Evolutionary conservation across 2,113 vertebrate species (phyloP), one percentile per base, ranked within the genome.

Genomic region (Amphiprion percula): DNA sequence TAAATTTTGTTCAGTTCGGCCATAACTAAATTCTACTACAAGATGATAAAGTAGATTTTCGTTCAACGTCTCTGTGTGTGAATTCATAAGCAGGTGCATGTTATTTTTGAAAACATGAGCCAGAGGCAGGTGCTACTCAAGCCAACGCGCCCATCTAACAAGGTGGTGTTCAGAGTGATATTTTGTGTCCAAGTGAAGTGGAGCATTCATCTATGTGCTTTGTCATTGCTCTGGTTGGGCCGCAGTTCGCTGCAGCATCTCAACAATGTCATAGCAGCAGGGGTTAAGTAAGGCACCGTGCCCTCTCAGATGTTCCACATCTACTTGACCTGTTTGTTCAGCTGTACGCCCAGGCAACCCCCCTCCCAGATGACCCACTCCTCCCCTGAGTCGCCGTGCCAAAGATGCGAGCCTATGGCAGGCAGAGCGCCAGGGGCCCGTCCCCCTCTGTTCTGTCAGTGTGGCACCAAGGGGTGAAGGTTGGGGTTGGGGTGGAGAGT

Each of bases 301-400:
- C 69, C 74, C 77, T 87, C 69, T 86, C 67, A 72, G 74, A 87
- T 83, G 79, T 84, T 87, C 80, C 75, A 75, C 86, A 86, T 88
- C 77, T 87, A 88, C 90, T 89, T 88, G 89, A 92, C 82, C 91
- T 91, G 91, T 94, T 94, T 95, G 88, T 92, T 93, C 89, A 94
- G 93, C 91, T 93, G 92, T 54, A 82, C 69, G 56, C 62, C 50
- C 64, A 60, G 66, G 47, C 72, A 69, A 53, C 77, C 64, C 70
- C 37, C 41, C 23, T 26, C 61, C 37, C 23, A 73, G 46, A 46
- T 21, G 65, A 14, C 64, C 81, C 68, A 41, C 66, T 65, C 79
- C 59, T 69, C 71, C 76, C 26, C 30, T 60, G 37, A 66, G 44
- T 64, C 1, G 19, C 59, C 54, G 68, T 76, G 77, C 81, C 84